Percentiles rank a stretch among this genome's conserved stretches.
These are phyloP conservation scores for Apantesis nais DNA, from an alignment of 2,888 invertebrate species.

Conservation along the genomic window DNA sequence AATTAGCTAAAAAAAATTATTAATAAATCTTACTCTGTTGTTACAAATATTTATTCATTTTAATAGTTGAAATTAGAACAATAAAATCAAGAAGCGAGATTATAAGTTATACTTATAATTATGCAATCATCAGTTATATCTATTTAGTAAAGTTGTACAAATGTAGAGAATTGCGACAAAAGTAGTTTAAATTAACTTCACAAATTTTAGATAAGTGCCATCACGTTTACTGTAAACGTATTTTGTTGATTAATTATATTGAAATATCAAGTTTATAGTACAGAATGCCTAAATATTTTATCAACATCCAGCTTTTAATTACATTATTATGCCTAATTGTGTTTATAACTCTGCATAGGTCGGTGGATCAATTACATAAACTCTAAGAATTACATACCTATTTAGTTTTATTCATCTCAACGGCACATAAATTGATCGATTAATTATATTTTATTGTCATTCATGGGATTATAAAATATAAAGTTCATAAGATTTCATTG, in stretches of 20 bases:
- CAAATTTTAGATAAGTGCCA: not conserved
- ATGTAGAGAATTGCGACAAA: not conserved
- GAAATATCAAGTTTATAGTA: not conserved
- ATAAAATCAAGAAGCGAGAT: not conserved
- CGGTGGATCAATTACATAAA: not conserved
- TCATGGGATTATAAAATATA: slow-evolving; percentile 10
- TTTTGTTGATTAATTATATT: not conserved
- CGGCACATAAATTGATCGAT: slow-evolving; percentile 11
- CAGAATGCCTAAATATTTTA: not conserved
- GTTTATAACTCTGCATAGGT: not conserved
- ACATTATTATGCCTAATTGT: not conserved
- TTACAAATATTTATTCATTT: not conserved
- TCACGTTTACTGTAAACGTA: not conserved
- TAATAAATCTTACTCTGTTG: not conserved
- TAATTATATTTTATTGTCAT: slow-evolving; percentile 19
- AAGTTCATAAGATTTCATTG: slow-evolving; percentile 15
- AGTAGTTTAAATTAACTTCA: not conserved
- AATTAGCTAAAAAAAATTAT: not conserved
- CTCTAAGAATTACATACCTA: not conserved
- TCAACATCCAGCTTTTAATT: not conserved
- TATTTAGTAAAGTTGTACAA: not conserved
- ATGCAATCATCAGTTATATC: not conserved
- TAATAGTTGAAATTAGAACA: not conserved
- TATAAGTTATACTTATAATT: not conserved
- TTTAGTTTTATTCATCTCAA: not conserved